phyloP scores from a whole-genome alignment of 2,113 vertebrate species.

The Takifugu bimaculatus region DNA sequence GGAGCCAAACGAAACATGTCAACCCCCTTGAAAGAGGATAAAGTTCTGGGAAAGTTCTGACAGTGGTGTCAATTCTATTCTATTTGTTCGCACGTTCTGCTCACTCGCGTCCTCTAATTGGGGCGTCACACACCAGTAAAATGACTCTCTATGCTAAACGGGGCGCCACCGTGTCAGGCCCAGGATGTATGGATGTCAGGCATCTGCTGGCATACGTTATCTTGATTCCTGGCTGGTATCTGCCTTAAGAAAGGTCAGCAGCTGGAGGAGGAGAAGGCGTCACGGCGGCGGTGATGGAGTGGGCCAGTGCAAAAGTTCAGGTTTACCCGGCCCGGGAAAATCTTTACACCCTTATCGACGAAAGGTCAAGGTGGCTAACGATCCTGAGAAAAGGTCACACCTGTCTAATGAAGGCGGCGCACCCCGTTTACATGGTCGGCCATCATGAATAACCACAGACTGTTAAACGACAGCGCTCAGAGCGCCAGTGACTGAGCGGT shows the following conservation, averaged over 20 bases:
- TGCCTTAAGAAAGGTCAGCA: slow-evolving; percentile 64
- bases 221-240: slow-evolving; percentile 44
- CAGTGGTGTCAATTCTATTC: no score
- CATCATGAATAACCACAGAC: slow-evolving; percentile 29
- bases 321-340: slow-evolving; percentile 35
- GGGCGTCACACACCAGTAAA: not conserved
- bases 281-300: slow-evolving; percentile 48
- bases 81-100: no score
- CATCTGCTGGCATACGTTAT: slow-evolving; percentile 56
- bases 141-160: no score
- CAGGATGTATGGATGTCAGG: not conserved
- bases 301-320: slow-evolving; percentile 50
- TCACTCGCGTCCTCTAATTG: not conserved
- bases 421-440: slow-evolving; percentile 40
- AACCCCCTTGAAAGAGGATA: no score
- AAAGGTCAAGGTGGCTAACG: slow-evolving; percentile 67
- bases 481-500: not conserved
- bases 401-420: slow-evolving; percentile 40
- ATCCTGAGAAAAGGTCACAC: slow-evolving; percentile 58
- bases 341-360: slow-evolving; percentile 49
- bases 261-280: slow-evolving; percentile 23
- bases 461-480: slow-evolving; percentile 6
- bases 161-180: no score
- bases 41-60: no score
- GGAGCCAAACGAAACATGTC: no score